These are phyloP conservation scores for Drosophila hawaiiensis DNA, from an alignment of 2,888 invertebrate genomes.

Conservation along the genomic window DNA sequence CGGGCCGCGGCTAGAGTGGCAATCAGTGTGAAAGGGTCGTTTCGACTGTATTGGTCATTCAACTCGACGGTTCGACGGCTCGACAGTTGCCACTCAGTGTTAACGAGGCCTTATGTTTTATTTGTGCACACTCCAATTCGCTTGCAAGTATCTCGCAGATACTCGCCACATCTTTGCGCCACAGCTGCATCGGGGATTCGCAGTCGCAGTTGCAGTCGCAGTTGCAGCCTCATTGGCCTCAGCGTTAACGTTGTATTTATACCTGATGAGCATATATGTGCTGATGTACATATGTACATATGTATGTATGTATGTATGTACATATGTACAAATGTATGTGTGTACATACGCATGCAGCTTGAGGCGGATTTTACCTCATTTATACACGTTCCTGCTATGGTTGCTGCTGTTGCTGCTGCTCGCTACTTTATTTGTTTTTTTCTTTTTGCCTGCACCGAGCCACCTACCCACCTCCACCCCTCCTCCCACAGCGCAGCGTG, in stretches of 20 bases:
- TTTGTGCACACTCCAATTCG: conserved; percentile 39
- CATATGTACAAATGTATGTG: no score
- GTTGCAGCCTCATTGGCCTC: conserved; percentile 27
- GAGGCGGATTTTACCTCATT: conserved; percentile 78
- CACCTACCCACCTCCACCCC: neutral
- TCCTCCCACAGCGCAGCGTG: neutral
- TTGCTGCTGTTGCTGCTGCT: conserved; percentile 13
- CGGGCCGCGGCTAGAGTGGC: neutral
- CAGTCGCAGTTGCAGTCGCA: neutral
- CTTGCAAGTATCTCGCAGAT: conserved; percentile 50
- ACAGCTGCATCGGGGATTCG: conserved; percentile 14
- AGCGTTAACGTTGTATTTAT: conserved; percentile 19
- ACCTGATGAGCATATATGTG: conserved; percentile 36
- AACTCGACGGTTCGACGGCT: conserved; percentile 19
- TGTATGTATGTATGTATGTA: conserved; percentile 4
- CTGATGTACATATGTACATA: conserved; percentile 4
- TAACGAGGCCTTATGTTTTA: conserved; percentile 23
- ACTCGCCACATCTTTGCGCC: conserved; percentile 27
- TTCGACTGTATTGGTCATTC: conserved; percentile 42
- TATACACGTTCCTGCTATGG: conserved; percentile 74
- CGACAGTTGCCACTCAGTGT: conserved; percentile 11
- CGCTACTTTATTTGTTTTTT: neutral
- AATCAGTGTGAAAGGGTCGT: conserved; percentile 15
- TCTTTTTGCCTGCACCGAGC: neutral
- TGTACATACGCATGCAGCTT: conserved; percentile 27